These are phyloP conservation scores for Mesembrinibis cayennensis DNA, from an alignment of 2,113 vertebrate species.

Conservation along the genomic window DNA sequence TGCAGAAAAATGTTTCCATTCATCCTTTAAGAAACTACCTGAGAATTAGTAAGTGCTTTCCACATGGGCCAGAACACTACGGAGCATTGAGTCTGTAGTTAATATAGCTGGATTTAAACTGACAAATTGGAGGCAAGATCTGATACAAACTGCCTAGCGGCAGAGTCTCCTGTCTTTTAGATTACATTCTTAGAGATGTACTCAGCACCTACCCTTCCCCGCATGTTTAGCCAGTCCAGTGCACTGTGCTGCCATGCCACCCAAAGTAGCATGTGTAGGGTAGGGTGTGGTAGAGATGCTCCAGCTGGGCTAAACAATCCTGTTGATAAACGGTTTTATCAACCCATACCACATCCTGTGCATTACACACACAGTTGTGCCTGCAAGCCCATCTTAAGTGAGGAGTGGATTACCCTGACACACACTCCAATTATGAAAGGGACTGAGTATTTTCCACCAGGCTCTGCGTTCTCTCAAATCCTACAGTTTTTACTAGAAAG, in stretches of 20 bases:
- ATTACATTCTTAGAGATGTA: accelerated
- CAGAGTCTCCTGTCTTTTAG: not conserved
- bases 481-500: not conserved
- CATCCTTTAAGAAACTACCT: not conserved
- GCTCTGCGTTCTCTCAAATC: not conserved
- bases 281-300: not conserved
- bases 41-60: not conserved
- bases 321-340: not conserved
- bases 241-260: not conserved
- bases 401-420: not conserved
- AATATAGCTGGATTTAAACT: not conserved
- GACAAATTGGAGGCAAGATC: not conserved
- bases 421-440: accelerated
- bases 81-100: not conserved
- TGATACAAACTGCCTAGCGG: not conserved
- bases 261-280: too few relatives aligned
- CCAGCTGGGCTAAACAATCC: not conserved
- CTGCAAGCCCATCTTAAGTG: not conserved
- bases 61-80: not conserved
- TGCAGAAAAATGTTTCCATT: accelerated
- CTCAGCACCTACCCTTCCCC: not conserved
- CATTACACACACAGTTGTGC: accelerated
- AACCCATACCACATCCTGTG: accelerated
- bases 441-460: not conserved
- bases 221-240: accelerated